Evolutionary conservation across 1,140 invertebrate genomes (phyloP), one percentile per base, ranked within the genome.

Genomic region (Homalodisca vitripennis): DNA sequence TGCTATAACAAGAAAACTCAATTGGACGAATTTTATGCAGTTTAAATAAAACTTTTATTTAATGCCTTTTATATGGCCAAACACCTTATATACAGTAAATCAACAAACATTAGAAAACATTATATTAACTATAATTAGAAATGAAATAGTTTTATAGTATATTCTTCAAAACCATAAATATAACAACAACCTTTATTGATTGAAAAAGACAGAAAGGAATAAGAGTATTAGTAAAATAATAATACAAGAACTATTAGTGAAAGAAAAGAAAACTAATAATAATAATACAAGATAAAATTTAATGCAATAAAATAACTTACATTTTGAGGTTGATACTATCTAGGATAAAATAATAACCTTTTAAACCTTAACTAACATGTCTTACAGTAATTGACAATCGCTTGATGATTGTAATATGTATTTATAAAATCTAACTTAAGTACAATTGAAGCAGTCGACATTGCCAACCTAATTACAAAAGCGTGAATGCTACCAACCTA

Each of bases 351-450:
- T 22, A 51, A 12, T 51, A 51, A 51, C n/a, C 3, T 12, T 22
- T 51, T 12, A 51, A 10, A 51, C 48, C 22, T 20, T 10, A 3
- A 20, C 48, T 51, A 51, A 51, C 17, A 51, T 51, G 14, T 51
- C 22, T n/a, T 51, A 3, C 3, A 20, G 22, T 51, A 51, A 51
- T 51, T 51, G 48, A 51, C 48, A 51, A 22, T 51, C 48, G 14
- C 48, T 51, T 51, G 3, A 3, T 3, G 22, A 20, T 51, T 14
- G 14, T 20, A 14, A 22, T 20, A 51, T 51, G n/a, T n/a, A n/a
- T n/a, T n/a, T n/a, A n/a, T n/a, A n/a, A n/a, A 51, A 51, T n/a
- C 48, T 51, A 51, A 41, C 34, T 51, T 51, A 51, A 51, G 48
- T 51, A 51, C 48, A 51, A 10, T 51, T 51, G 22, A 51, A 51